phyloP scores from a whole-genome alignment of 2,888 invertebrate species.

The Drosophila tanythrix region DNA sequence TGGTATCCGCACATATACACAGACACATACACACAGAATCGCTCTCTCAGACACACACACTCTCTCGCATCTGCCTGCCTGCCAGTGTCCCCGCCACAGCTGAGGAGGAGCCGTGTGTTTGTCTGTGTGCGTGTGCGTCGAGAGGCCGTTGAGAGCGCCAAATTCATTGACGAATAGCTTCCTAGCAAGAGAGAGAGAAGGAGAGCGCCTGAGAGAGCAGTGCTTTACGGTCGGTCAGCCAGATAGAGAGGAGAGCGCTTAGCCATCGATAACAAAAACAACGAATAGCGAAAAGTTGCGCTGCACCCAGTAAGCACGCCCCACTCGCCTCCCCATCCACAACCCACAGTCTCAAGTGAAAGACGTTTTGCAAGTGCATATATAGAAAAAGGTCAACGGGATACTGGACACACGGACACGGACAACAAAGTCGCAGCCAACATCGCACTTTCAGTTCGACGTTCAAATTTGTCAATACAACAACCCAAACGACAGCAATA shows the following conservation, averaged over 20 bases:
- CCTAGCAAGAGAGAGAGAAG: constrained; percentile 14
- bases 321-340: constrained; percentile 27
- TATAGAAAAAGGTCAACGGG: constrained; percentile 34
- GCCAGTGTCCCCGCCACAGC: constrained; percentile 42
- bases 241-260: constrained; percentile 30
- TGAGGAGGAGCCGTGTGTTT: constrained; percentile 29
- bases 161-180: constrained; percentile 73
- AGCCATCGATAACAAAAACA: constrained; percentile 75
- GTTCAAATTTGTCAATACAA: constrained; percentile 52
- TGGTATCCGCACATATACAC: constrained; percentile 65
- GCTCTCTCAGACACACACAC: constrained; percentile 23
- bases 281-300: constrained; percentile 64
- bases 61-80: constrained; percentile 12
- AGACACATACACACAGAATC: not conserved
- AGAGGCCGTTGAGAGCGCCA: constrained; percentile 50
- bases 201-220: constrained; percentile 5
- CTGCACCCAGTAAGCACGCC: constrained; percentile 58
- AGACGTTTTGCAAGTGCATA: constrained; percentile 68
- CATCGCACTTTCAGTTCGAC: constrained; percentile 45
- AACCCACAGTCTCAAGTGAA: constrained; percentile 40
- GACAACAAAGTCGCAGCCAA: constrained; percentile 17
- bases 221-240: constrained; percentile 19
- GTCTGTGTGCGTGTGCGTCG: constrained; percentile 45
- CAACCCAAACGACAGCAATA: constrained; percentile 10
- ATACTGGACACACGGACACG: constrained; percentile 43